Evolutionary conservation across 2,797 vertebrate genomes (phyloP), one percentile per base, ranked within the genome.

Genomic region (Sparus aurata): DNA sequence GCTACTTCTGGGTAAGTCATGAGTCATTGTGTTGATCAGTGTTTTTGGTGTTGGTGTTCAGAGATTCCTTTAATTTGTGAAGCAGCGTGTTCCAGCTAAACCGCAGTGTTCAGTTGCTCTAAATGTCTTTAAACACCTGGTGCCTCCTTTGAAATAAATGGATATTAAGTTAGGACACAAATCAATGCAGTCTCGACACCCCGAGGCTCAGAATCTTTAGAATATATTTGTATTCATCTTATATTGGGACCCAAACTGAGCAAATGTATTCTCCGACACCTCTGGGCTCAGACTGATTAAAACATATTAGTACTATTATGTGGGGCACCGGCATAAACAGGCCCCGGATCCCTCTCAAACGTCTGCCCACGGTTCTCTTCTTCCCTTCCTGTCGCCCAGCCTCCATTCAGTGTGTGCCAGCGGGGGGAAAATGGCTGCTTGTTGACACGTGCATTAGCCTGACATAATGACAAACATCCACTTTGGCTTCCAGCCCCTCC

Each of bases 201-300:
- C 83, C 0, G 16, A 74, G 83, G 90, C 82, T 79, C 22, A 45
- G 49, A 59, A 80, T 88, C 57, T 73, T 85, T 88, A 73, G 85
- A 87, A 87, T 75, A 82, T 82, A 91, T 85, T 84, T 87, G 69
- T 25, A 82, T 83, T 87, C 38, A 22, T 82, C 72, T 85, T 82
- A 73, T 69, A 80, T 46, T 41, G 47, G 30, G 69, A 70, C 77
- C 72, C 80, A 85, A 85, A 87, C 38, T 79, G 76, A 88, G 82
- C 25, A 79, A 89, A 88, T 89, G 79, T 87, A 88, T 87, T 88
- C 79, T 43, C 47, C 2, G 22, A 25, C 76, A 61, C 86, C 77
- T 45, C 41, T 3, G 85, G 90, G 79, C 71, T 70, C 76, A 89
- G 80, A 86, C 90, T 92, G 85, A 91, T 93, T 92, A 91, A 90